Base-by-base conservation (phyloP, 2,113 vertebrate genomes). In the Probosciger aterrimus region DNA sequence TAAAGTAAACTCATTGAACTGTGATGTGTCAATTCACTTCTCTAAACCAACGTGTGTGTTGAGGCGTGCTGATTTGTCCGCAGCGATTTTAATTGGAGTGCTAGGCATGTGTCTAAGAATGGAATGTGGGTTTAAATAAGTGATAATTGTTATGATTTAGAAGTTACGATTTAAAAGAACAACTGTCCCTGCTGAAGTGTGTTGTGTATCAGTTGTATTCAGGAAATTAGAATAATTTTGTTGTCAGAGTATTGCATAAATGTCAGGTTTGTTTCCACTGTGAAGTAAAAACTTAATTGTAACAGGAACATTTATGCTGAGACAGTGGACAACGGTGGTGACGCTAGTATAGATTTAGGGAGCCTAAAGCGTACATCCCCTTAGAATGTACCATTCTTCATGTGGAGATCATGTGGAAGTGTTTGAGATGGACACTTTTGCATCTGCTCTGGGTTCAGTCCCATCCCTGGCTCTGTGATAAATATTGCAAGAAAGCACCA, bases 321-420 rank as follows among this genome's bases (percentile, higher is more conserved):
- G 33, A 11, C 8, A 59, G 39, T 33, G 55, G 55, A 30, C 25
- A 37, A 2, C 1, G 7, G 11, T 43, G 33, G 7, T 47, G 50
- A 44, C 43, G 7, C n/a, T 60, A 10, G 65, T 68, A 44, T 10
- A 41, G 73, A 22, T 9, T 50, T 46, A 10, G 23, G 59, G 46
- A 93, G 16, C 14, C 11, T 41, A 25, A 12, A 0, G 1, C 37
- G 0, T 8, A 0, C 16, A 6, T 49, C 2, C 22, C 52, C 25
- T 63, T 35, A 4, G 28, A 71, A 67, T 9, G 31, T 25, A 2
- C 28, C 2, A 0, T 39, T 79, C 27, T 73, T 31, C 19, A 2
- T 1, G 9, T 30, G 63, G 41, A n/a, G 37, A 27, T 55, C 53
- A 7, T 0, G 0, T 17, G 41, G 7, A 73, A 11, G 11, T 27